These are phyloP conservation scores for Zaprionus davidi DNA, from an alignment of 1,140 invertebrate genomes.

Conservation along the genomic window DNA sequence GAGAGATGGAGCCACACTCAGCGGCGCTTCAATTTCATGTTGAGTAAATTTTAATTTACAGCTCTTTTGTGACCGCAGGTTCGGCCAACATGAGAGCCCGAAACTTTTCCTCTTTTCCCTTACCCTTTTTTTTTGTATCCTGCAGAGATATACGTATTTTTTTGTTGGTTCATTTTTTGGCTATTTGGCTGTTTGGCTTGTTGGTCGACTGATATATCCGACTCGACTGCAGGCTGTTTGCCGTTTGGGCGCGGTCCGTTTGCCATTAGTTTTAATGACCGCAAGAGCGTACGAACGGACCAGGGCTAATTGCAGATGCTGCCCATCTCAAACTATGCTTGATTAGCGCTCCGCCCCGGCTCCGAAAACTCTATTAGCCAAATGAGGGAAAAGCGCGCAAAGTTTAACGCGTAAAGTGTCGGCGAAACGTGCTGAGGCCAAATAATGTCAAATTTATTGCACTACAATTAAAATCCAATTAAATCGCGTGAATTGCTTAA, in stretches of 20 bases:
- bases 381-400: conserved; percentile 50
- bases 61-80: conserved; percentile 77
- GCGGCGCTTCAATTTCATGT: conserved; percentile 75
- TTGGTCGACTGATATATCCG: conserved; percentile 74
- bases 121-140: conserved; percentile 14
- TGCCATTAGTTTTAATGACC: conserved; percentile 74
- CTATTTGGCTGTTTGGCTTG: conserved; percentile 52
- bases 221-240: conserved; percentile 22
- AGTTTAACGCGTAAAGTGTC: conserved; percentile 33
- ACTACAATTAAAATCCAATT: conserved; percentile 78
- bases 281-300: conserved; percentile 15
- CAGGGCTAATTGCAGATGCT: conserved; percentile 67
- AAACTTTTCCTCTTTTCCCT: conserved; percentile 50
- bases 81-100: conserved; percentile 66
- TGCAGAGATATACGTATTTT: conserved; percentile 15
- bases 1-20: conserved; percentile 8
- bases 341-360: conserved; percentile 48
- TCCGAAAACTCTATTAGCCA: conserved; percentile 66
- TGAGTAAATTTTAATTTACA: conserved; percentile 81
- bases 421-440: conserved; percentile 61
- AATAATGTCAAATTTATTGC: conserved; percentile 57
- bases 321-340: conserved; percentile 71
- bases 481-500: conserved; percentile 28
- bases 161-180: conserved; percentile 18
- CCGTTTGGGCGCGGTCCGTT: conserved; percentile 30